Evolutionary conservation across 2,113 vertebrate genomes (phyloP).

Genomic region (Pleuronectes platessa): DNA sequence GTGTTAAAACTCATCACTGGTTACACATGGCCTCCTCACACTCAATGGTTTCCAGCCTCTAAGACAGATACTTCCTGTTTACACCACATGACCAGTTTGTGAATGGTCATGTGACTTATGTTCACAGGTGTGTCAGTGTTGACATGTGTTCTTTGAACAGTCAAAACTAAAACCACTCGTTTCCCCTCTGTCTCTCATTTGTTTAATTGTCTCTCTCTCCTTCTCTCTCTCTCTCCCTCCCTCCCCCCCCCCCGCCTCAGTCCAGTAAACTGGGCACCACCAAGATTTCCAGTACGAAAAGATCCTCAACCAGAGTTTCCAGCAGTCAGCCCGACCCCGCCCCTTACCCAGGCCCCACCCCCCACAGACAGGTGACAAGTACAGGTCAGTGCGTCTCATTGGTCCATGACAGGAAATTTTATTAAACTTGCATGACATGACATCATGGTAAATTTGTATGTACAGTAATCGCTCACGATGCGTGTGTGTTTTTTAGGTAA

Average conservation of each 20-base stretch:
- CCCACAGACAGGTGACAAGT: slow-evolving; percentile 37
- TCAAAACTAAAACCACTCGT: neutral
- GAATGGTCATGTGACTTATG: no score
- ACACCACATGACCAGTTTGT: no score
- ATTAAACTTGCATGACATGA: no score
- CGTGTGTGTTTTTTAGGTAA: no score
- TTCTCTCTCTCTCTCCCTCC: neutral
- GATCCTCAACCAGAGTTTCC: slow-evolving; percentile 73
- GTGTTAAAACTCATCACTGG: no score
- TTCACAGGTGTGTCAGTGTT: no score
- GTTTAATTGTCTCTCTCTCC: no score
- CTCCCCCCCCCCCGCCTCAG: slow-evolving; percentile 64
- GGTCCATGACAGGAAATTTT: neutral
- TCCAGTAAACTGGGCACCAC: slow-evolving; percentile 82
- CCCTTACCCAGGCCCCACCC: slow-evolving; percentile 79
- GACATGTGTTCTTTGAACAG: no score
- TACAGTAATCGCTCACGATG: no score
- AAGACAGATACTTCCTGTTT: no score
- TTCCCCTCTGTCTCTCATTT: neutral
- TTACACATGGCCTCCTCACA: no score
- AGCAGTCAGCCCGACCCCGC: slow-evolving; percentile 70
- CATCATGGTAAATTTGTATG: neutral
- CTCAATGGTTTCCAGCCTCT: no score
- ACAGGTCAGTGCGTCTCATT: slow-evolving; percentile 40
- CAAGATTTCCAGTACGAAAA: slow-evolving; percentile 83